These are phyloP conservation scores for Hypomecis punctinalis DNA, from an alignment of 2,888 invertebrate species.

Conservation along the genomic window DNA sequence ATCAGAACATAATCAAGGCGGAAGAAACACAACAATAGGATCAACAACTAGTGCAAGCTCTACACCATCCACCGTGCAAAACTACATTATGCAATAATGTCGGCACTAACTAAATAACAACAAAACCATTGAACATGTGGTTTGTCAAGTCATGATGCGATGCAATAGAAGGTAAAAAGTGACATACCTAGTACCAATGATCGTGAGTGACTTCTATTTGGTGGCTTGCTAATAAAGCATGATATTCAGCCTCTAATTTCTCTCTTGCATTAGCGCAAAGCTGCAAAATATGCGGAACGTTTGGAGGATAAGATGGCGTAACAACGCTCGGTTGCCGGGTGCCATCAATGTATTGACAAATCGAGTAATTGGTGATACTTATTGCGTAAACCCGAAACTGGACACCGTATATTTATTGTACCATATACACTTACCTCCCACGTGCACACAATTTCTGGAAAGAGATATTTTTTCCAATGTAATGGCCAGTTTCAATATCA, in stretches of 20 bases:
- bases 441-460: slow-evolving; percentile 84
- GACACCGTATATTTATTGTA: slow-evolving; percentile 69
- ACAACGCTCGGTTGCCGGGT: slow-evolving; percentile 84
- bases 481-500: slow-evolving; percentile 85
- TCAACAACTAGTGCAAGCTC: slow-evolving; percentile 50
- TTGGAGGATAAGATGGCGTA: slow-evolving; percentile 85
- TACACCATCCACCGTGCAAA: slow-evolving; percentile 63
- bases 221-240: slow-evolving; percentile 68
- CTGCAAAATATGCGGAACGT: slow-evolving; percentile 81
- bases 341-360: slow-evolving; percentile 81
- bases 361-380: slow-evolving; percentile 73
- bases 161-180: slow-evolving; percentile 69
- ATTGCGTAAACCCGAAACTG: slow-evolving; percentile 69
- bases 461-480: slow-evolving; percentile 85
- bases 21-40: slow-evolving; percentile 51
- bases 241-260: slow-evolving; percentile 69
- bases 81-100: slow-evolving; percentile 67
- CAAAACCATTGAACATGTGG: slow-evolving; percentile 81
- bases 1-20: slow-evolving; percentile 44
- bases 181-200: slow-evolving; percentile 77
- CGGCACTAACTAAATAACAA: slow-evolving; percentile 72
- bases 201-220: slow-evolving; percentile 67
- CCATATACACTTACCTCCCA: slow-evolving; percentile 82
- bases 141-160: slow-evolving; percentile 75
- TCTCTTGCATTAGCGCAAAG: slow-evolving; percentile 68